phyloP scores from a whole-genome alignment of 1,140 invertebrate species.

The Aphelenchoides avenae region DNA sequence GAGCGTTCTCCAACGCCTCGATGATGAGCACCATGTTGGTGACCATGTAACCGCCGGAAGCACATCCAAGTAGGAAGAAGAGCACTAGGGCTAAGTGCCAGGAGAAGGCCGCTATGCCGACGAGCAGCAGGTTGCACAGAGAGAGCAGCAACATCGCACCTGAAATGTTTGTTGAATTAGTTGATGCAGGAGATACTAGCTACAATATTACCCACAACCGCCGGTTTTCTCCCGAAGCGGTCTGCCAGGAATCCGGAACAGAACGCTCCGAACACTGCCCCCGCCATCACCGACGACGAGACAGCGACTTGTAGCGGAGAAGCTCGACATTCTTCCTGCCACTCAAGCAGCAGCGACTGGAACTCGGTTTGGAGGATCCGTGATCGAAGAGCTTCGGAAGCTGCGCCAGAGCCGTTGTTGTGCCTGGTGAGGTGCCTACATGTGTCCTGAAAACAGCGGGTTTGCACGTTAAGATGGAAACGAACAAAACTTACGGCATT shows the following conservation, averaged over 20 bases:
- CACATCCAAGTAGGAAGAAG: constrained; percentile 40
- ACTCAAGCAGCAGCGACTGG: constrained; percentile 48
- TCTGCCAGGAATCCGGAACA: constrained; percentile 50
- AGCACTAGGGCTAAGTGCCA: constrained; percentile 15
- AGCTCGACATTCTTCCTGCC: constrained; percentile 28
- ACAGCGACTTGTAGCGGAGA: constrained; percentile 28
- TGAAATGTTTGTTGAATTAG: constrained; percentile 13
- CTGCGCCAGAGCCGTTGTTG: constrained; percentile 11
- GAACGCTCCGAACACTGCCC: constrained; percentile 53
- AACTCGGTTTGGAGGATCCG: constrained; percentile 40
- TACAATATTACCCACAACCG: constrained; percentile 40
- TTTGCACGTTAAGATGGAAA: too few relatives aligned
- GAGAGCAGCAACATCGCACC: constrained; percentile 37
- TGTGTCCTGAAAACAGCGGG: too few relatives aligned
- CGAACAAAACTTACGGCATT: constrained; percentile 36
- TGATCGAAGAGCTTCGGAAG: neutral
- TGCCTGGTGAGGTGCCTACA: too few relatives aligned
- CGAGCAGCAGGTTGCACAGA: constrained; percentile 33
- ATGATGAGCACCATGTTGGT: constrained; percentile 53
- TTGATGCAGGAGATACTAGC: constrained; percentile 1
- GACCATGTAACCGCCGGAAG: constrained; percentile 42
- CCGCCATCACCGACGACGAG: constrained; percentile 46
- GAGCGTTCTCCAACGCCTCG: constrained; percentile 38
- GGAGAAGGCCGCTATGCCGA: constrained; percentile 4
- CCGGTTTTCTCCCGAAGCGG: constrained; percentile 51